These are phyloP conservation scores for Nipponia nippon DNA, from an alignment of 2,113 vertebrate genomes.

Conservation along the genomic window DNA sequence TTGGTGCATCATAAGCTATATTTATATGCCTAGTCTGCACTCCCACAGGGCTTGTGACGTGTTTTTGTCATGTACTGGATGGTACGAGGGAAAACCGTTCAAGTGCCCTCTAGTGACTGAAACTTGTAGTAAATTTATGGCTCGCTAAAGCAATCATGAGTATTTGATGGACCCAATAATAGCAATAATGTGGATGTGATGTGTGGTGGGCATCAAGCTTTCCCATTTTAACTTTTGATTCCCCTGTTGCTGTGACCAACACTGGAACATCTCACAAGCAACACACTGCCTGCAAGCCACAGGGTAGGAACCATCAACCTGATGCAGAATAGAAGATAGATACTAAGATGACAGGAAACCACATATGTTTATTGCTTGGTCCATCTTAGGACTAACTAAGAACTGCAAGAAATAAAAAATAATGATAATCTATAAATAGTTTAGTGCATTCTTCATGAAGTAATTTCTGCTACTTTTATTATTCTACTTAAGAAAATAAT, in stretches of 20 bases:
- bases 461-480: background rate
- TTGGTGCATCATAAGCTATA: background rate
- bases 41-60: background rate
- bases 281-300: background rate
- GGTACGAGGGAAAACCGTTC: background rate
- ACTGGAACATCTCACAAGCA: background rate
- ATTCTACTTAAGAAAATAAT: background rate
- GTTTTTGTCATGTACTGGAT: background rate
- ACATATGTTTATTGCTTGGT: background rate
- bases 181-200: background rate
- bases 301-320: background rate
- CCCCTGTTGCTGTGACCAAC: background rate
- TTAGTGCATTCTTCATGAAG: background rate
- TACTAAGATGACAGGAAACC: background rate
- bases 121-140: background rate
- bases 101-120: slow-evolving; percentile 46
- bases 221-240: background rate
- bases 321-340: background rate
- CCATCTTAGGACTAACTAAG: background rate
- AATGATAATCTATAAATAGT: background rate
- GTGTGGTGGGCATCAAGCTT: background rate
- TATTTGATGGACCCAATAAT: background rate
- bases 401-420: background rate
- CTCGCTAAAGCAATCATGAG: background rate
- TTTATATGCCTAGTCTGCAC: background rate